These are phyloP conservation scores for Gortyna flavago DNA, from an alignment of 2,888 invertebrate species.

Conservation along the genomic window DNA sequence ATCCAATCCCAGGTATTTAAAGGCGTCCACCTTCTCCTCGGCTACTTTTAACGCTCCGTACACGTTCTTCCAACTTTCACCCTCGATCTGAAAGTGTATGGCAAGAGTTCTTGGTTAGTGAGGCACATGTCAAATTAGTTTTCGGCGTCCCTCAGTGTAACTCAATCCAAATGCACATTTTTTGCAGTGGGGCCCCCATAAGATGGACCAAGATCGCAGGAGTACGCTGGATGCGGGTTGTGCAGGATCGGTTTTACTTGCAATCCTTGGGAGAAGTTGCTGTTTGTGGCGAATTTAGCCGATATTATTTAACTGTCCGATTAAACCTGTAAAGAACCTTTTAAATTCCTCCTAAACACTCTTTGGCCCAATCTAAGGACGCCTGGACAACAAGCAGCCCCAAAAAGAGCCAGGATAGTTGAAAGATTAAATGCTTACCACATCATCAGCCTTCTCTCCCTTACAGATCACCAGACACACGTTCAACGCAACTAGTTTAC, in stretches of 20 bases:
- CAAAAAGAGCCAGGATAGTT: background rate
- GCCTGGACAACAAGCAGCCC: background rate
- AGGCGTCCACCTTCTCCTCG: conserved; percentile 70
- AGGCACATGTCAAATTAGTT: background rate
- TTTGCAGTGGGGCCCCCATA: background rate
- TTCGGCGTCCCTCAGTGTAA: no score
- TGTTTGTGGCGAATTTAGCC: background rate
- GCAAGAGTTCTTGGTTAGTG: background rate
- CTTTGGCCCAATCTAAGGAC: background rate
- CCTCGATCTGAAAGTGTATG: conserved; percentile 73
- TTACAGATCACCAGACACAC: conserved; percentile 72
- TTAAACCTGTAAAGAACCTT: background rate
- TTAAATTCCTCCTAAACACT: no score
- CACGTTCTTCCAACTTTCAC: conserved; percentile 77
- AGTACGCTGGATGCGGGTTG: background rate
- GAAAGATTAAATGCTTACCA: conserved; percentile 55
- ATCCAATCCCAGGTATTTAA: conserved; percentile 72
- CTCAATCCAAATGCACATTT: no score
- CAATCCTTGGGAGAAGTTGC: background rate
- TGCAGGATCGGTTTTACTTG: no score
- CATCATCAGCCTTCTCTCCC: conserved; percentile 63
- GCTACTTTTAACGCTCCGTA: conserved; percentile 69
- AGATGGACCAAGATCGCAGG: background rate
- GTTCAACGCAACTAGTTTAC: conserved; percentile 77
- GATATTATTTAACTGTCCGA: background rate